phyloP scores from a whole-genome alignment of 2,888 invertebrate genomes.

The Pristionchus exspectatus region DNA sequence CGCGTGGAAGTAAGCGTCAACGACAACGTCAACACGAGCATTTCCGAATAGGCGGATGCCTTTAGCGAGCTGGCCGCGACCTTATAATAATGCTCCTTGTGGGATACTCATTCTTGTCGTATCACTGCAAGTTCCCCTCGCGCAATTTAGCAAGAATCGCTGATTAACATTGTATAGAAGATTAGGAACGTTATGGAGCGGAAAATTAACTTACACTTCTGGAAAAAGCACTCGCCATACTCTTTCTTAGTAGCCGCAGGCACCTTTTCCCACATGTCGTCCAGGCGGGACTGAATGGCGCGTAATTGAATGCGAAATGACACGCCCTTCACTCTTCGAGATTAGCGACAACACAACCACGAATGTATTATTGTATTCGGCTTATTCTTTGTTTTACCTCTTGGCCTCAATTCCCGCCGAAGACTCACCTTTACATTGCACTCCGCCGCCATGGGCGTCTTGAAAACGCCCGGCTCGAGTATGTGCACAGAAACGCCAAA shows the following conservation, averaged over 20 bases:
- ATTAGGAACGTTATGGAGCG: too few species aligned
- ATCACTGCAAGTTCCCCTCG: too few species aligned
- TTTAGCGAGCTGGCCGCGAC: slow-evolving; percentile 56
- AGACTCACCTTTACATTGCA: background rate
- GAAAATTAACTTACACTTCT: slow-evolving; percentile 48
- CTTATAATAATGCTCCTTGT: too few species aligned
- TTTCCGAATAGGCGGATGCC: slow-evolving; percentile 59
- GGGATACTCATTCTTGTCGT: too few species aligned
- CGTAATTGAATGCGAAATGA: too few species aligned
- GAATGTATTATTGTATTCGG: too few species aligned
- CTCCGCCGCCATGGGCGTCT: slow-evolving; percentile 64
- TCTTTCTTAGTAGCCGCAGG: slow-evolving; percentile 57
- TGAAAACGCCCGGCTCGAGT: slow-evolving; percentile 77
- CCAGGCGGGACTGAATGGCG: background rate
- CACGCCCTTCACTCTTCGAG: too few species aligned
- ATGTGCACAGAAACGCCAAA: slow-evolving; percentile 75
- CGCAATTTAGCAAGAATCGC: too few species aligned
- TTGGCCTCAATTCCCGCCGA: too few species aligned
- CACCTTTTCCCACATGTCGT: slow-evolving; percentile 9
- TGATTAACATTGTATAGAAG: too few species aligned
- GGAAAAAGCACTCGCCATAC: slow-evolving; percentile 64
- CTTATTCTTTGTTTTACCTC: too few species aligned
- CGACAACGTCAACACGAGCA: slow-evolving; percentile 60
- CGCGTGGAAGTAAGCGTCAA: slow-evolving; percentile 74
- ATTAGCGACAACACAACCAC: too few species aligned